Conservation (phyloP, 1,140 invertebrate species). For the Tetraneura akinire region DNA sequence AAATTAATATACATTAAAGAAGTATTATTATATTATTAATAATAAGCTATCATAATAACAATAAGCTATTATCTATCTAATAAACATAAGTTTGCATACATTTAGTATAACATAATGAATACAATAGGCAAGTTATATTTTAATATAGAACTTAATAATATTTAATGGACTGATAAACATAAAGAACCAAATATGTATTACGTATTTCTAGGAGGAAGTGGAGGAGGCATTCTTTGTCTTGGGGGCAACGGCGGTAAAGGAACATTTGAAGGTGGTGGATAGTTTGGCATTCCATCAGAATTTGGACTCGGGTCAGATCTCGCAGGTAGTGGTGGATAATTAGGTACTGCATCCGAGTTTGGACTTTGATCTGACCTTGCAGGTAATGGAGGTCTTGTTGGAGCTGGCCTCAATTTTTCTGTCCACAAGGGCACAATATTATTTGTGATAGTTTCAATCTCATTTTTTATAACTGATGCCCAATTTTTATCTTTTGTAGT, state of each 20-base stretch:
- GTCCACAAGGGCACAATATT: slow-evolving; percentile 24
- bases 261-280: slow-evolving; percentile 33
- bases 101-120: not conserved
- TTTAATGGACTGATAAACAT: not conserved
- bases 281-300: slow-evolving; percentile 4
- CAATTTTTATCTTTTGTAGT: slow-evolving; percentile 30
- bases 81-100: not conserved
- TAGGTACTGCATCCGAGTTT: slow-evolving; percentile 6
- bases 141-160: slow-evolving; percentile 6
- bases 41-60: slow-evolving; percentile 39
- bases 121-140: slow-evolving; percentile 10
- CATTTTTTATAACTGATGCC: slow-evolving; percentile 23
- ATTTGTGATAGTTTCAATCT: slow-evolving; percentile 45
- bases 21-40: no score
- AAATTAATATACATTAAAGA: slow-evolving; percentile 7
- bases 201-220: slow-evolving; percentile 40
- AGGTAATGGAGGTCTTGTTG: slow-evolving; percentile 27
- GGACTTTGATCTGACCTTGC: slow-evolving; percentile 31
- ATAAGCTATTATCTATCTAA: not conserved
- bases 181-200: not conserved
- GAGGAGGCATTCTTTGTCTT: slow-evolving; percentile 41
- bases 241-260: slow-evolving; percentile 36
- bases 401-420: slow-evolving; percentile 25
- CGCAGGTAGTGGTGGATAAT: slow-evolving; percentile 12
- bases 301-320: not conserved